These are phyloP conservation scores for Brachionus rotundiformis DNA, from an alignment of 1,140 invertebrate species.

Conservation along the genomic window DNA sequence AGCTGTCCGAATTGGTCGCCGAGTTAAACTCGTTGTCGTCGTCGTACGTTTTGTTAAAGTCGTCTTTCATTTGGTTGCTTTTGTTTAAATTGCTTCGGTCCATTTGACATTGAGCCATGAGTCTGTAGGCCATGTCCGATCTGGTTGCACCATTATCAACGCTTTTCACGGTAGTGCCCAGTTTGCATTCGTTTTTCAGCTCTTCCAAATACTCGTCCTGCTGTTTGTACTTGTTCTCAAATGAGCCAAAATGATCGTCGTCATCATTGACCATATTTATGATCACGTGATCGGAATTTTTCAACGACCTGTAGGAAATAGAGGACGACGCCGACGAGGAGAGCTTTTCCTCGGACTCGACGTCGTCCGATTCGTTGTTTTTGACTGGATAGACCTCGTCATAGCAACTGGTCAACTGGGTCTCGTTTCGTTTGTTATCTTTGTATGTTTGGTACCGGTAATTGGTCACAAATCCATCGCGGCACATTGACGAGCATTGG, in stretches of 20 bases:
- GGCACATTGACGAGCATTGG: background rate
- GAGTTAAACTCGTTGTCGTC: background rate
- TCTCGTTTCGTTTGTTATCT: conserved; percentile 40
- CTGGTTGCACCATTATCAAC: background rate
- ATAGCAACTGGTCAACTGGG: conserved; percentile 42
- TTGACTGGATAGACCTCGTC: conserved; percentile 34
- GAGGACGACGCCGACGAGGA: conserved; percentile 11
- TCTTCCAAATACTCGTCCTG: conserved; percentile 2
- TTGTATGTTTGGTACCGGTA: conserved; percentile 45
- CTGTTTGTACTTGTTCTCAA: conserved; percentile 34
- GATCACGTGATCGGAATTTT: conserved; percentile 29
- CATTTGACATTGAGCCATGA: background rate
- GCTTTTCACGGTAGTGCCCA: background rate
- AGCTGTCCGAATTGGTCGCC: background rate
- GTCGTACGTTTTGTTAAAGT: background rate
- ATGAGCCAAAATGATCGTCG: background rate
- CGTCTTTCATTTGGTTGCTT: conserved; percentile 1
- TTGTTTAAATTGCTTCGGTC: background rate
- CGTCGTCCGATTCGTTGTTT: conserved; percentile 11
- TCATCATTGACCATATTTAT: conserved; percentile 21
- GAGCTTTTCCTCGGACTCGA: conserved; percentile 9
- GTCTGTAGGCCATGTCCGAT: background rate
- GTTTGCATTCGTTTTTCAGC: conserved; percentile 23
- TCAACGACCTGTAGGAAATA: background rate
- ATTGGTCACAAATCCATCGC: conserved; percentile 34